Percentiles rank a stretch among this genome's conserved stretches.
Evolutionary conservation across 2,797 vertebrate genomes (phyloP).

Genomic region (Trachops cirrhosus): DNA sequence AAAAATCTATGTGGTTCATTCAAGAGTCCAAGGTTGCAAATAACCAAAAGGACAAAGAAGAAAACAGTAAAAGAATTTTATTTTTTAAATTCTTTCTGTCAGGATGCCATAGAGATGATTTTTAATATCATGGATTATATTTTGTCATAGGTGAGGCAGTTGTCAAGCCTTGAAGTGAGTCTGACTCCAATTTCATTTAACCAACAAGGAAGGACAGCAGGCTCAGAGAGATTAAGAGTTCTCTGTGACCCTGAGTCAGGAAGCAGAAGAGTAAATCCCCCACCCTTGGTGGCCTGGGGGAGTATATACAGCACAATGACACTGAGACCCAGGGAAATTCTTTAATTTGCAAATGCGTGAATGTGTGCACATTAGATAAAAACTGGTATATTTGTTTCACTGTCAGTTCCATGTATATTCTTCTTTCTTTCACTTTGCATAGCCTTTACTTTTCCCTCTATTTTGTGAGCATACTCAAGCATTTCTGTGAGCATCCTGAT

Average conservation of each 20-base stretch:
- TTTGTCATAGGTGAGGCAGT: not conserved
- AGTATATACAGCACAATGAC: not conserved
- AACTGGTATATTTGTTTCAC: not conserved
- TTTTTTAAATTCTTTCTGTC: not conserved
- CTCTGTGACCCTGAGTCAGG: not conserved
- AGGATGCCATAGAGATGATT: not conserved
- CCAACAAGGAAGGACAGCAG: not conserved
- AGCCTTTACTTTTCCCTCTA: too few relatives aligned
- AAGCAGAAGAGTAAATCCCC: not conserved
- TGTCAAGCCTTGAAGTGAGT: not conserved
- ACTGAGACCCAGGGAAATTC: not conserved
- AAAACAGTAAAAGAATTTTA: not conserved
- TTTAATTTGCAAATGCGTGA: not conserved
- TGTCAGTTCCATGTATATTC: too few relatives aligned
- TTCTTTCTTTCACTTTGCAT: too few relatives aligned
- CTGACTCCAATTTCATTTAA: not conserved
- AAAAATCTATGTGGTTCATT: not conserved
- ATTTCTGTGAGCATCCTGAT: too few relatives aligned
- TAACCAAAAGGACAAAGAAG: not conserved
- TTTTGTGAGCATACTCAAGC: too few relatives aligned
- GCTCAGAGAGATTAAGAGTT: not conserved
- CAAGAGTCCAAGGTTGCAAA: not conserved
- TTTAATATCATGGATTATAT: not conserved
- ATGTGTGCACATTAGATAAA: not conserved
- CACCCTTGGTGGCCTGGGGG: rapidly evolving